Percentiles rank a stretch among this genome's conserved stretches.
These are phyloP conservation scores for Pitta sordida DNA, from an alignment of 2,113 vertebrate species.

Conservation along the genomic window DNA sequence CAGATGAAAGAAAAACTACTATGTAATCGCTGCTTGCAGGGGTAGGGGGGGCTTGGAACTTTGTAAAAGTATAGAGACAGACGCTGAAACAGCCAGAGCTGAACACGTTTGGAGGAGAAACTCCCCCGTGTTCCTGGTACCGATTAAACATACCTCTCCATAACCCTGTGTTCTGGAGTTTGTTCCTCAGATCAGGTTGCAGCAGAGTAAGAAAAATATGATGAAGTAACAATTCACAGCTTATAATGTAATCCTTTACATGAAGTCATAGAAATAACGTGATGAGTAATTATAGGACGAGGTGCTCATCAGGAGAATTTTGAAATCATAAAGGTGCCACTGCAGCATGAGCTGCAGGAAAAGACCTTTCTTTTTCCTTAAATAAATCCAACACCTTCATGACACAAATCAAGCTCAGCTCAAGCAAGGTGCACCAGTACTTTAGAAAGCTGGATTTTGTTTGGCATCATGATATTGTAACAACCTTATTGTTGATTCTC, in stretches of 20 bases:
- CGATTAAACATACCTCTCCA: too few species aligned
- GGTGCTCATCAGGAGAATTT: not conserved
- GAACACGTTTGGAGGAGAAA: too few species aligned
- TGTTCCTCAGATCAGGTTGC: too few species aligned
- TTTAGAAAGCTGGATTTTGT: not conserved
- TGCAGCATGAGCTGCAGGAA: not conserved
- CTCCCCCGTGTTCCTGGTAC: too few species aligned
- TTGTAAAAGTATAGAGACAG: too few species aligned
- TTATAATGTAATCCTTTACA: not conserved
- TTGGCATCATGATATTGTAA: not conserved
- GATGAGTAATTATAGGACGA: not conserved
- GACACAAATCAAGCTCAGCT: not conserved
- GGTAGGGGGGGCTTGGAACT: too few species aligned
- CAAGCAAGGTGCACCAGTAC: not conserved
- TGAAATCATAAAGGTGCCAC: not conserved
- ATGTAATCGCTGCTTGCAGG: too few species aligned
- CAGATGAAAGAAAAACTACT: too few species aligned
- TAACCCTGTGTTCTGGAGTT: too few species aligned
- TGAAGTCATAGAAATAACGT: not conserved
- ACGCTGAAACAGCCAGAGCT: too few species aligned
- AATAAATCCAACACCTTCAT: not conserved
- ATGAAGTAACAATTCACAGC: not conserved
- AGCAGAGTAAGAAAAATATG: not conserved
- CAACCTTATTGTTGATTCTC: not conserved
- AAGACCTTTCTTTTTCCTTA: not conserved